Conservation (phyloP, 2,113 vertebrate genomes). For the Clarias batrachus region DNA sequence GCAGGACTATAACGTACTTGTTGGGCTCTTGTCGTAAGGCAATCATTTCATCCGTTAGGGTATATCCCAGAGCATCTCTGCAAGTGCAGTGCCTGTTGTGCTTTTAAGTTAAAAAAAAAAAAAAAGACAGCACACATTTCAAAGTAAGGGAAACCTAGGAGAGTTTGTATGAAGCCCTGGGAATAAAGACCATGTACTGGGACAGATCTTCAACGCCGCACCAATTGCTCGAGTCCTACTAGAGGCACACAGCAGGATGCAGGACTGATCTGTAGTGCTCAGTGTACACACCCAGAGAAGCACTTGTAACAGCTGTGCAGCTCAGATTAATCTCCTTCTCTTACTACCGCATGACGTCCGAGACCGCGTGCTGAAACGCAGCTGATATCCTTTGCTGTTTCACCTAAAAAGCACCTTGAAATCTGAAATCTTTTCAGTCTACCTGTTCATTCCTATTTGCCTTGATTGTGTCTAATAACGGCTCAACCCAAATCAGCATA, state of each 20-base stretch:
- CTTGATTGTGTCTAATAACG: conserved; percentile 34
- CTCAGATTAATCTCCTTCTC: neutral
- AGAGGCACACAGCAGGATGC: neutral
- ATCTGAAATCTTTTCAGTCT: neutral
- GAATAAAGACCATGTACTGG: conserved; percentile 5
- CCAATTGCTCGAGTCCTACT: conserved; percentile 18
- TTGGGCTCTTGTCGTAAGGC: neutral
- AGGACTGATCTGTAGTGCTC: conserved; percentile 6
- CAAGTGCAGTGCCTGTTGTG: neutral
- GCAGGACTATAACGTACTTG: conserved; percentile 25
- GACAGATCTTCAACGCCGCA: conserved; percentile 7
- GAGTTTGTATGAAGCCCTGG: neutral
- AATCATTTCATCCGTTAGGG: neutral
- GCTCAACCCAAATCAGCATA: conserved; percentile 42
- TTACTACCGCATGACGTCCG: neutral
- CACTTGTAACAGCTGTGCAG: neutral
- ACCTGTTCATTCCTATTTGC: conserved; percentile 27
- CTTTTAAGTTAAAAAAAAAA: neutral
- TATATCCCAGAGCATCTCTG: neutral
- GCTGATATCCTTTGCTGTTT: neutral
- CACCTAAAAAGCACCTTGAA: neutral
- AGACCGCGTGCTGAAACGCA: neutral
- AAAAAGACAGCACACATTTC: neutral
- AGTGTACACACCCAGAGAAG: neutral
- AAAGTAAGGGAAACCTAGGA: neutral